phyloP scores from a whole-genome alignment of 2,113 vertebrate genomes.

The Synchiropus splendidus region DNA sequence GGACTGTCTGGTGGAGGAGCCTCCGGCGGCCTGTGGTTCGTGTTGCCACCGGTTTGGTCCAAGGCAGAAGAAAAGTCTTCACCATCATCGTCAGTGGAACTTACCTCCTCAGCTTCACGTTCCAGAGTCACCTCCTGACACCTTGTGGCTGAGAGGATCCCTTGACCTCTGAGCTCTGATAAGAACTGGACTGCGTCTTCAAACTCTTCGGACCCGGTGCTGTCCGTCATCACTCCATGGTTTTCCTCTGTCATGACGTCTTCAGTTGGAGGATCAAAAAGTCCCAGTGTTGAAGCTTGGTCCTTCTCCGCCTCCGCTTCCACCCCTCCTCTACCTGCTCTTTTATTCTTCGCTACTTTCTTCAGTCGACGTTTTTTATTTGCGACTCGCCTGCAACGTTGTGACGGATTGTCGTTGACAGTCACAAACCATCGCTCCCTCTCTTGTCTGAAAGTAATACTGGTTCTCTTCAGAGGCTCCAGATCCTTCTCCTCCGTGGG shows the following conservation, averaged over 20 bases:
- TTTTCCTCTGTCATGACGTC: neutral
- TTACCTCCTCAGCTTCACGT: constrained; percentile 6
- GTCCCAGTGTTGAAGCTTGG: neutral
- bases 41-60: constrained; percentile 4
- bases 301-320: constrained; percentile 1
- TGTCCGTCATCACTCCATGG: neutral
- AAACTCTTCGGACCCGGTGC: constrained; percentile 15
- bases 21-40: constrained; percentile 8
- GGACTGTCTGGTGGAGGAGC: constrained; percentile 28
- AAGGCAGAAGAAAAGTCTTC: constrained; percentile 3
- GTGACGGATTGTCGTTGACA: constrained; percentile 37
- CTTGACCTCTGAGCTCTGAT: constrained; percentile 34
- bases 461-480: constrained; percentile 1
- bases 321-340: neutral
- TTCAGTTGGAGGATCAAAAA: neutral
- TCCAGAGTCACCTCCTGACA: neutral
- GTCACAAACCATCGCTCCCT: constrained; percentile 70
- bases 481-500: constrained; percentile 1
- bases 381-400: constrained; percentile 5
- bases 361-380: constrained; percentile 59
- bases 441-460: constrained; percentile 23
- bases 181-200: constrained; percentile 24
- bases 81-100: constrained; percentile 2
- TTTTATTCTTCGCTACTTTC: constrained; percentile 13
- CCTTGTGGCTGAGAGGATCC: too few species aligned